These are phyloP conservation scores for Hanleya hanleyi DNA, from an alignment of 2,888 invertebrate species.

Conservation along the genomic window DNA sequence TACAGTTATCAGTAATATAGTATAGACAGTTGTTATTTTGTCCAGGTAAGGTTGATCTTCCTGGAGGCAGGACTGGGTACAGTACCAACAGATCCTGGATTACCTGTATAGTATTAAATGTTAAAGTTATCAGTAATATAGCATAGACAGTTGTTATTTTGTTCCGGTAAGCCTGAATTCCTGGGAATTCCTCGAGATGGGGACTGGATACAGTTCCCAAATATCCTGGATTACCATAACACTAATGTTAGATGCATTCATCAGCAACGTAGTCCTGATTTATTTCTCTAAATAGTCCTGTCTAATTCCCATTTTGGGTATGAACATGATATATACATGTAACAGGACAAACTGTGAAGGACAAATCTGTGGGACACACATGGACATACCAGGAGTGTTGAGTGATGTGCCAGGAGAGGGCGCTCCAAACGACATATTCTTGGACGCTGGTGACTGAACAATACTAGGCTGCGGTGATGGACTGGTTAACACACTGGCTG, in stretches of 20 bases:
- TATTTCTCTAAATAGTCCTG: no score
- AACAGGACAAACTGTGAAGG: not conserved
- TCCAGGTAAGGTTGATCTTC: conserved; percentile 95
- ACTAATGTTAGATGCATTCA: no score
- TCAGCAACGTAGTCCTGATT: no score
- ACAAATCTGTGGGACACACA: not conserved
- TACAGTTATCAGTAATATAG: no score
- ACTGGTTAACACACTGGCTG: conserved; percentile 54
- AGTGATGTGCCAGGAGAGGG: conserved; percentile 58
- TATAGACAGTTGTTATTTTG: conserved; percentile 94
- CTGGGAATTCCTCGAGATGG: no score
- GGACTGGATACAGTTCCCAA: conserved; percentile 46
- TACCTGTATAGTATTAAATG: no score
- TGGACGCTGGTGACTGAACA: conserved; percentile 51
- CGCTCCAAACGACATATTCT: conserved; percentile 44
- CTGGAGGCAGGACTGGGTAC: conserved; percentile 45
- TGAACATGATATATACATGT: no score
- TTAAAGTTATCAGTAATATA: no score
- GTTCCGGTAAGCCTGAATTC: conserved; percentile 93
- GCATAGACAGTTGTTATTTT: conserved; percentile 95
- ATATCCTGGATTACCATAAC: conserved; percentile 50
- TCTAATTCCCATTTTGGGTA: no score
- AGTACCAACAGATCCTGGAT: conserved; percentile 52
- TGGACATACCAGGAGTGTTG: conserved; percentile 61
- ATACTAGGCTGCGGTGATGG: conserved; percentile 51